Base-by-base conservation (phyloP, 1,140 invertebrate genomes). In the Orussus abietinus region DNA sequence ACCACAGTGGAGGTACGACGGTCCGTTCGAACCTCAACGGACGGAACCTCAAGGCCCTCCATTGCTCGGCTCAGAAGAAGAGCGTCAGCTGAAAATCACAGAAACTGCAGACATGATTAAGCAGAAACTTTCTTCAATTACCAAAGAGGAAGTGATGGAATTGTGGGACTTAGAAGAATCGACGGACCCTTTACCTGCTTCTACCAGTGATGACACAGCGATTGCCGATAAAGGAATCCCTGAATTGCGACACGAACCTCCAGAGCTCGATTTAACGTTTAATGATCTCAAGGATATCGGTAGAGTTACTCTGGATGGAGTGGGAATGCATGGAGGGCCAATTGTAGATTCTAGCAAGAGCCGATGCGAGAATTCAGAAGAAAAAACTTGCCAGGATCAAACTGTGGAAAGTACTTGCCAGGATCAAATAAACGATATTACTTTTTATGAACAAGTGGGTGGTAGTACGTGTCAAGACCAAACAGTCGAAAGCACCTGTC, bases 41-140 rank as follows among this genome's bases (percentile, higher is more conserved):
- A 12, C 39, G 12, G 41, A 43, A 17, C 35, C 45, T 3, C 17
- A 46, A 7, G 49, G 52, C 19, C 64, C 64, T 13, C 41, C n/a
- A n/a, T n/a, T 63, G 10, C 54, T 55, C 4, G 68, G 68, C 3
- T 69, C 66, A 0, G 66, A 73, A 19, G 70, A 72, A 19, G 72
- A 73, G 40, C 57, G 69, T 2, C 52, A 59, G 17, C 51, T 59
- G 19, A 72, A 64, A 17, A 69, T 73, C 42, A 60, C 54, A 3
- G 56, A 72, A 20, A 62, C 68, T 4, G 70, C 62, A 3, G 65
- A 69, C 22, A 64, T 61, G 29, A 45, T 73, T 2, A 72, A 72
- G 29, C 57, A 59, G 4, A 67, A 62, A 12, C 39, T 67, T 7
- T 67, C 55, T 0, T 38, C 33, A 10, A 55, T 67, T 4, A 62